Conservation (phyloP, 2,797 vertebrate species). For the Notolepis coatsorum region DNA sequence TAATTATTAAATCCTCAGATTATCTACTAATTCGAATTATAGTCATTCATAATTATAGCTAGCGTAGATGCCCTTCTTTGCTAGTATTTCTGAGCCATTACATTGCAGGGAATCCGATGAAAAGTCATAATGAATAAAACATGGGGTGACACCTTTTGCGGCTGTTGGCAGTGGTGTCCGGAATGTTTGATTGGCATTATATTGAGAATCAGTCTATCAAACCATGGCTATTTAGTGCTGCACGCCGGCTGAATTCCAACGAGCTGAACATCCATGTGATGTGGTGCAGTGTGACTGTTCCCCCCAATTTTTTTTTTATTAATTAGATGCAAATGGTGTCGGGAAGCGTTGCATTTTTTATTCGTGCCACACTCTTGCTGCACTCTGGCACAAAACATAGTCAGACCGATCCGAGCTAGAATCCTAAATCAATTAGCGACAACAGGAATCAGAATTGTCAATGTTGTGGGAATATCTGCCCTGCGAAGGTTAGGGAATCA, state of each 20-base stretch:
- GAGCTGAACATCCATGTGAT: slow-evolving; percentile 53
- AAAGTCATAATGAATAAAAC: slow-evolving; percentile 79
- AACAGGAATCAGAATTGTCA: slow-evolving; percentile 50
- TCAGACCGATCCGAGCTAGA: slow-evolving; percentile 32
- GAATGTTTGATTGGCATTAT: slow-evolving; percentile 76
- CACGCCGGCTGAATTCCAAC: slow-evolving; percentile 65
- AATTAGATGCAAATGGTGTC: slow-evolving; percentile 74
- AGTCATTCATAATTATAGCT: slow-evolving; percentile 41
- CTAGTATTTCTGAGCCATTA: slow-evolving; percentile 13
- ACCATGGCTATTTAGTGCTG: slow-evolving; percentile 57
- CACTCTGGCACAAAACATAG: slow-evolving; percentile 6
- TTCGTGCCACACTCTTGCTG: slow-evolving; percentile 38
- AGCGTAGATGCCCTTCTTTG: slow-evolving; percentile 8
- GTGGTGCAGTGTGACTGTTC: slow-evolving; percentile 47
- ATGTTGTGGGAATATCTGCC: slow-evolving; percentile 26
- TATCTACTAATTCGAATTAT: slow-evolving; percentile 62
- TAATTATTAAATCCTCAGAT: slow-evolving; percentile 27
- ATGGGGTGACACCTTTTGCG: slow-evolving; percentile 63
- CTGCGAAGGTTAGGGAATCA: neutral
- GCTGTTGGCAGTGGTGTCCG: slow-evolving; percentile 68
- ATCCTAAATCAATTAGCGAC: slow-evolving; percentile 43
- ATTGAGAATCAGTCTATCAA: slow-evolving; percentile 73
- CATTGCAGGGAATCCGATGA: slow-evolving; percentile 59
- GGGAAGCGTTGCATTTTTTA: slow-evolving; percentile 66
- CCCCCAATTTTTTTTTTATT: too few relatives aligned